Conservation (phyloP, 2,797 vertebrate species). For the Meda fulgida region DNA sequence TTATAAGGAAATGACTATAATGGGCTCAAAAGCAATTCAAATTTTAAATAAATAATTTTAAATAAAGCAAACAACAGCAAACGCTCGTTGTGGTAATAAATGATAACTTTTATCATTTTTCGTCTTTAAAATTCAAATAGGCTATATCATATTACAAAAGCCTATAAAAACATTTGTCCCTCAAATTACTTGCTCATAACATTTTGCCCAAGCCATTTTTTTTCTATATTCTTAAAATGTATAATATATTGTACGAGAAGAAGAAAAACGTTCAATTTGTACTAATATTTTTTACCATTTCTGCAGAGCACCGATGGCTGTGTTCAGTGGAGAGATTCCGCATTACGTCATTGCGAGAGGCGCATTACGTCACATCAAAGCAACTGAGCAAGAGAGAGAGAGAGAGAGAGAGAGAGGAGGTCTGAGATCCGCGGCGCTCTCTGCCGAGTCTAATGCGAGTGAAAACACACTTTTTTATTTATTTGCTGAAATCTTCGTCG, state of each 20-base stretch:
- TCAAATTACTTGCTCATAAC: neutral
- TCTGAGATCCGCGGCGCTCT: conserved; percentile 3
- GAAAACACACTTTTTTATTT: neutral
- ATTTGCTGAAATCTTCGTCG: neutral
- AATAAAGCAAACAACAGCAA: neutral
- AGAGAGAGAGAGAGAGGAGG: neutral
- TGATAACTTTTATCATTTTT: too few relatives aligned
- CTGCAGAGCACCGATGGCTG: neutral
- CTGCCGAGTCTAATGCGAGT: neutral
- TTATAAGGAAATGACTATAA: neutral
- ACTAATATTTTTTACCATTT: neutral
- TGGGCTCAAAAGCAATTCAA: neutral
- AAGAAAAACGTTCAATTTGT: neutral
- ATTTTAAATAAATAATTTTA: neutral
- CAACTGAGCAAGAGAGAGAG: conserved; percentile 1
- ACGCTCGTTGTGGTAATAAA: neutral
- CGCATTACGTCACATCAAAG: conserved; percentile 67
- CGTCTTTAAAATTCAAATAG: too few relatives aligned
- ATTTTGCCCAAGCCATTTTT: neutral
- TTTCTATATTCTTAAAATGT: neutral
- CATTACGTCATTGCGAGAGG: conserved; percentile 82
- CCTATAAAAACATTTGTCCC: neutral
- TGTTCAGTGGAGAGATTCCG: conserved; percentile 73
- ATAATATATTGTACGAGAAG: neutral
- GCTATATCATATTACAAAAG: neutral